Conservation (phyloP, 2,888 invertebrate genomes). For the Limnephilus auricula region DNA sequence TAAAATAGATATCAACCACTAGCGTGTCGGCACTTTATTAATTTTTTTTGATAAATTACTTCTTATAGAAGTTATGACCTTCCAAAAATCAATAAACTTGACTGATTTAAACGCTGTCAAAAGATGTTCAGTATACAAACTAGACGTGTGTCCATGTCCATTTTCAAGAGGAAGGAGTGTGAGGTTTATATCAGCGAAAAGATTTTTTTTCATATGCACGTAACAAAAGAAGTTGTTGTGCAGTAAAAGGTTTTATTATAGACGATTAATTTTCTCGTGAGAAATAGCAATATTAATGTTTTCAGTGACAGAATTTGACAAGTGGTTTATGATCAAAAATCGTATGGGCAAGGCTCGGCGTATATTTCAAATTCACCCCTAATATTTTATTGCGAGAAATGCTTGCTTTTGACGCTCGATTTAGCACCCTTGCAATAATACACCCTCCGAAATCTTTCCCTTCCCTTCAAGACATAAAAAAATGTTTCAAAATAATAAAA, state of each 20-base stretch:
- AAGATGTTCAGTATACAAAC: no score
- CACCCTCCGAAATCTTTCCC: slow-evolving; percentile 7
- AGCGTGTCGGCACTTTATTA: no score
- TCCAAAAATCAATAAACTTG: no score
- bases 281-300: slow-evolving; percentile 5
- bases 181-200: background rate
- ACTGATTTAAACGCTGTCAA: no score
- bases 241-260: background rate
- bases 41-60: no score
- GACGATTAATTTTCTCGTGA: background rate
- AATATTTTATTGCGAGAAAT: slow-evolving; percentile 42
- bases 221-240: background rate
- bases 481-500: slow-evolving; percentile 37
- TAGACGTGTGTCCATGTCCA: no score
- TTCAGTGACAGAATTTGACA: slow-evolving; percentile 12
- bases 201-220: background rate
- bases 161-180: background rate
- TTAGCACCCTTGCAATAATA: slow-evolving; percentile 25
- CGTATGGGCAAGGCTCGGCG: background rate
- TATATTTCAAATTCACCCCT: slow-evolving; percentile 38
- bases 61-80: no score
- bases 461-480: slow-evolving; percentile 16
- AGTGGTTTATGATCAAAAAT: slow-evolving; percentile 19
- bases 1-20: no score
- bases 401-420: slow-evolving; percentile 42